These are phyloP conservation scores for Platyura marginata DNA, from an alignment of 1,140 invertebrate genomes.

Conservation along the genomic window DNA sequence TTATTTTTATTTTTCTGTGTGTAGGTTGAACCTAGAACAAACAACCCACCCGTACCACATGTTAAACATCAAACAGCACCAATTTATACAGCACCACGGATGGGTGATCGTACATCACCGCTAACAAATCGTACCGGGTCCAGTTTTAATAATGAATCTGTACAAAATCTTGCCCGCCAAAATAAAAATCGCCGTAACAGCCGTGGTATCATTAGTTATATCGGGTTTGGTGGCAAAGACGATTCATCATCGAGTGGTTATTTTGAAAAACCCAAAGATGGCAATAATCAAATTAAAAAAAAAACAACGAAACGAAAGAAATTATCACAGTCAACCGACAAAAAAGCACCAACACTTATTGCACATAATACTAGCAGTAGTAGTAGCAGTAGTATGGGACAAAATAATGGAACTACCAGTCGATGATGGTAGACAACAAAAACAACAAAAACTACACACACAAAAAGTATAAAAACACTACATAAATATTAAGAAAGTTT, in stretches of 20 bases:
- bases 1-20: background rate
- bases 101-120: background rate
- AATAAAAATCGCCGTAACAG: background rate
- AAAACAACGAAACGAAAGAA: background rate
- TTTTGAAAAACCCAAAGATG: background rate
- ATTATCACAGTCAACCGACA: background rate
- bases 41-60: background rate
- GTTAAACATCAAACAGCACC: background rate
- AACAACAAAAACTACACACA: too few relatives aligned
- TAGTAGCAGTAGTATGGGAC: background rate
- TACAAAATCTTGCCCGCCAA: background rate
- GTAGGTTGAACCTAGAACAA: background rate
- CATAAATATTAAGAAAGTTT: too few relatives aligned
- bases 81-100: conserved; percentile 1
- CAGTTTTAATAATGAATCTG: background rate
- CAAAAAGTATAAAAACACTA: too few relatives aligned
- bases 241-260: background rate
- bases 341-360: background rate
- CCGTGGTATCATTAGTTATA: background rate
- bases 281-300: background rate
- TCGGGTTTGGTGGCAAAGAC: background rate
- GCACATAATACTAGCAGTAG: background rate
- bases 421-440: background rate
- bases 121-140: background rate
- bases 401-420: background rate